phyloP scores from a whole-genome alignment of 2,797 vertebrate species.

The Pangasius mekongensis region DNA sequence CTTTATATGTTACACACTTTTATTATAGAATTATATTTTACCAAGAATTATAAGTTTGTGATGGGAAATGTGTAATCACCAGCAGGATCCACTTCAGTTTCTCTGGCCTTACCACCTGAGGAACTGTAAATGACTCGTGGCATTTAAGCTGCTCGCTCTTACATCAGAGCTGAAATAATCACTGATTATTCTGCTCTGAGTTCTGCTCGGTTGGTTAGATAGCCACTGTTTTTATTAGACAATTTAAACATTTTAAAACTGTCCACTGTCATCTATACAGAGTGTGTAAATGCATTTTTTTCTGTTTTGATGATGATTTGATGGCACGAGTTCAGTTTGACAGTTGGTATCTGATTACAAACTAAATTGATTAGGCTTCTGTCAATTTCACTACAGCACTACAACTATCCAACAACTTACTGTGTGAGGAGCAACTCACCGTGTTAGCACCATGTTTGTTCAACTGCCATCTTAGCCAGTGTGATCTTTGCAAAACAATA shows the following conservation, averaged over 20 bases:
- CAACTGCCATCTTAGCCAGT: background rate
- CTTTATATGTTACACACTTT: background rate
- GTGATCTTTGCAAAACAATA: background rate
- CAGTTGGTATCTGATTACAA: background rate
- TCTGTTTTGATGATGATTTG: background rate
- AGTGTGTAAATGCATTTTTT: background rate
- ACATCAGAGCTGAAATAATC: background rate
- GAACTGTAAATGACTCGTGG: background rate
- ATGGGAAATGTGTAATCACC: background rate
- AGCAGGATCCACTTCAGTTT: background rate
- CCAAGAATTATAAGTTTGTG: background rate
- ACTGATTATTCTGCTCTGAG: background rate
- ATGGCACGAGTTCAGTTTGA: background rate
- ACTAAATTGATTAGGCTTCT: background rate
- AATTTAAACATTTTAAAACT: conserved; percentile 3
- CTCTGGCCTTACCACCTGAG: background rate
- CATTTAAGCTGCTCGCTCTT: background rate
- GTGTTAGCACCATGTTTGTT: background rate
- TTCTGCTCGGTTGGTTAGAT: background rate
- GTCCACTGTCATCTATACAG: background rate
- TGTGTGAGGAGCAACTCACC: background rate
- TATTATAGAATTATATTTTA: background rate
- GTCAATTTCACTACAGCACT: background rate
- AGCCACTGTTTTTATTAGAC: background rate
- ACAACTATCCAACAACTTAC: background rate